phyloP scores from a whole-genome alignment of 2,113 vertebrate genomes.

The Cavia aperea region DNA sequence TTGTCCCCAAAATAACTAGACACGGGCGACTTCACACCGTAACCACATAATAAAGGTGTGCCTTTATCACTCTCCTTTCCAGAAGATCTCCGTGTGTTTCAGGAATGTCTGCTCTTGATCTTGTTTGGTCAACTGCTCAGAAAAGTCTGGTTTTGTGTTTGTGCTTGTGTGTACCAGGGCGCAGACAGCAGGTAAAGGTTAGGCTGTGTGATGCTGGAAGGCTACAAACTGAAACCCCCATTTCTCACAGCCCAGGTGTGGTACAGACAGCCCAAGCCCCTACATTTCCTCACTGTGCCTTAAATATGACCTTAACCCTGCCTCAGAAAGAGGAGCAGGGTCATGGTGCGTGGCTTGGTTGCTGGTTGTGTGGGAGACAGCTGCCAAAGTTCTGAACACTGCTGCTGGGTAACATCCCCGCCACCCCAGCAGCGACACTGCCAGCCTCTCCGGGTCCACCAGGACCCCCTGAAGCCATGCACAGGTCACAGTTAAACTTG shows the following conservation, averaged over 20 bases:
- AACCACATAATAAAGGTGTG: not conserved
- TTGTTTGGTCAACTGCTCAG: not conserved
- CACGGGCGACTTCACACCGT: not conserved
- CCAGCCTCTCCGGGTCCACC: not conserved
- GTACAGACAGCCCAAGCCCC: constrained; percentile 66
- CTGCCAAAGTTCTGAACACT: not conserved
- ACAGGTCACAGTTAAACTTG: constrained; percentile 29
- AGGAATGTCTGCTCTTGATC: constrained; percentile 5
- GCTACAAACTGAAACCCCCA: constrained; percentile 65
- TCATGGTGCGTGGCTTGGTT: not conserved
- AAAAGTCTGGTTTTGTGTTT: constrained; percentile 48
- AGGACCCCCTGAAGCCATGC: constrained; percentile 1
- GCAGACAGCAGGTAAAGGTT: constrained; percentile 24
- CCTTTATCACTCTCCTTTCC: not conserved
- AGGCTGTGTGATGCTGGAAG: constrained; percentile 7
- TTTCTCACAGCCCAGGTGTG: constrained; percentile 69
- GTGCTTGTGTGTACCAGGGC: not conserved
- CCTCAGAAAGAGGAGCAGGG: constrained; percentile 43
- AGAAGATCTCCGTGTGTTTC: not conserved
- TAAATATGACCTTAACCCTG: constrained; percentile 69
- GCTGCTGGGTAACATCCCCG: not conserved
- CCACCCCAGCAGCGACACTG: not conserved
- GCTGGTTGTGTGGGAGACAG: constrained; percentile 7
- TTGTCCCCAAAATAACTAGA: not conserved
- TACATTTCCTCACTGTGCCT: constrained; percentile 72